Evolutionary conservation across 2,797 vertebrate species (phyloP).

Genomic region (Centroberyx gerrardi): DNA sequence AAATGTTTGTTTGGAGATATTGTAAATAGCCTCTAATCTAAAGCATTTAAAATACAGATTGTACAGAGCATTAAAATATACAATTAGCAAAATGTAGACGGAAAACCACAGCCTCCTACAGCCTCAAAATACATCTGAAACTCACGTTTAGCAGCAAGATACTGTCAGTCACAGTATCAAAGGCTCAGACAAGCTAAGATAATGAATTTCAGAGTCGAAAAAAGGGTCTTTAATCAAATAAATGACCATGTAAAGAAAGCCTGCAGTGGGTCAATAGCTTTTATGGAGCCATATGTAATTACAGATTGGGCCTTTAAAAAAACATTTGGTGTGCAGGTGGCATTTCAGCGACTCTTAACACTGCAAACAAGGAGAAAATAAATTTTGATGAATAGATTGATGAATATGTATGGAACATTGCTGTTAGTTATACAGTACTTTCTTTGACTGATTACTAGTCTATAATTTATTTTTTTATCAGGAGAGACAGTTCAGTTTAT

Average conservation of each 20-base stretch:
- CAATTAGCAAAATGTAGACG: too few species aligned
- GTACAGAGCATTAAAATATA: too few species aligned
- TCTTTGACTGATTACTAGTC: constrained; percentile 13
- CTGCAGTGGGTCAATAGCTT: neutral
- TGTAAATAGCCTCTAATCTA: neutral
- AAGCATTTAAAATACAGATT: neutral
- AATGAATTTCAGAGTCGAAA: too few species aligned
- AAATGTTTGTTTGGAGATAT: too few species aligned
- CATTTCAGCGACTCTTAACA: neutral
- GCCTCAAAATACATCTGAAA: neutral
- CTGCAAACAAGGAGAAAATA: neutral
- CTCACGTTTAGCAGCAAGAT: neutral
- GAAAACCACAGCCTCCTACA: neutral
- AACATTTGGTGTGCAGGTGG: too few species aligned
- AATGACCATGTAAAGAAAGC: neutral
- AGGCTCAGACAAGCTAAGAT: neutral
- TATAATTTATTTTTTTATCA: constrained; percentile 20
- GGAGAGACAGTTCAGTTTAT: neutral
- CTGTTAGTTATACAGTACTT: neutral
- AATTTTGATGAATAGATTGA: neutral
- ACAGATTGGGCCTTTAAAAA: constrained; percentile 9
- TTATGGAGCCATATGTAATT: neutral
- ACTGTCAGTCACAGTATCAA: neutral
- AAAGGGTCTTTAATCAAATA: too few species aligned
- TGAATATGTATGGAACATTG: neutral